These are phyloP conservation scores for Drosophila aldrichi DNA, from an alignment of 2,888 invertebrate species.

Conservation along the genomic window DNA sequence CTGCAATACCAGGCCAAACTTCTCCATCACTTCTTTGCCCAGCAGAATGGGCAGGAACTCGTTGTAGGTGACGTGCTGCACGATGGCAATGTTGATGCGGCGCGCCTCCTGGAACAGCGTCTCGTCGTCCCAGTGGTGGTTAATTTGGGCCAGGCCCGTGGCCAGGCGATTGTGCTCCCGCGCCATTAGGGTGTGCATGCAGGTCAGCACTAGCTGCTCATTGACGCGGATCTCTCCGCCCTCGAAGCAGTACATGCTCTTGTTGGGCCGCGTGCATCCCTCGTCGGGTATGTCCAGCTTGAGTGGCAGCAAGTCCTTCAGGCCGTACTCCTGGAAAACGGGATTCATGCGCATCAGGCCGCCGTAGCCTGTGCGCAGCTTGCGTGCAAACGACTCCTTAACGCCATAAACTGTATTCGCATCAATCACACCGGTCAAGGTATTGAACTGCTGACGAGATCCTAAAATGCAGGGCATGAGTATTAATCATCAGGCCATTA, in stretches of 20 bases:
- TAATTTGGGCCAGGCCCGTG: slow-evolving; percentile 90
- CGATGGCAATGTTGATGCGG: slow-evolving; percentile 93
- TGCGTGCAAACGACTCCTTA: slow-evolving; percentile 92
- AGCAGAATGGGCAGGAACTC: slow-evolving; percentile 95
- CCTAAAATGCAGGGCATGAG: slow-evolving; percentile 85
- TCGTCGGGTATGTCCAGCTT: slow-evolving; percentile 96
- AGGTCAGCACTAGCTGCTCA: slow-evolving; percentile 94
- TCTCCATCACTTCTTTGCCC: slow-evolving; percentile 96
- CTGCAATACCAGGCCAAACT: slow-evolving; percentile 93
- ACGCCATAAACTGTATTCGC: slow-evolving; percentile 96
- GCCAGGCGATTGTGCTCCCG: slow-evolving; percentile 96
- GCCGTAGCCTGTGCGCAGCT: slow-evolving; percentile 92
- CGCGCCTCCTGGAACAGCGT: slow-evolving; percentile 95
- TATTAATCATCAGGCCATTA: background rate
- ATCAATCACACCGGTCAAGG: slow-evolving; percentile 93
- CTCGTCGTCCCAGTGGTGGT: slow-evolving; percentile 97
- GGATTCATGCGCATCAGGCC: slow-evolving; percentile 95
- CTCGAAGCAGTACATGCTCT: slow-evolving; percentile 96
- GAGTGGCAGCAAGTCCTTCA: slow-evolving; percentile 94
- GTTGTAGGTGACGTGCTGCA: slow-evolving; percentile 95
- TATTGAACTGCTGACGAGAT: slow-evolving; percentile 93
- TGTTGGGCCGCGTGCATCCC: slow-evolving; percentile 95
- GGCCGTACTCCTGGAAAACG: slow-evolving; percentile 93
- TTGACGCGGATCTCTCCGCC: slow-evolving; percentile 97
- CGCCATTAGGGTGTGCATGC: slow-evolving; percentile 96